Conservation (phyloP, 37 sponge, comb jelly and placozoan species). For the Axinella damicornis region DNA sequence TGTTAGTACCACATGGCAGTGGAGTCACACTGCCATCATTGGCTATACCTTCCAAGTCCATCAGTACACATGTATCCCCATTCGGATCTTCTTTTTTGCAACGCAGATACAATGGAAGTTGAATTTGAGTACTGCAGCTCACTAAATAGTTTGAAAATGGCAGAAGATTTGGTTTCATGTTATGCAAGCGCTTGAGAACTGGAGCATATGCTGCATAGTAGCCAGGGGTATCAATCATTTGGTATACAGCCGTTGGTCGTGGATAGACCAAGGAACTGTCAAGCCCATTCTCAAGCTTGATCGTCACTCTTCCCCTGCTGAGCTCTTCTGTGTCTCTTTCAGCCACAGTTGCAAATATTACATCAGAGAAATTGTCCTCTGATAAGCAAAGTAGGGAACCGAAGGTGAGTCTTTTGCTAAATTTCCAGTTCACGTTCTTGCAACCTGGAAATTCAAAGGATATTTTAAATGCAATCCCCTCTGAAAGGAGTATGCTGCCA, state of each 20-base stretch:
- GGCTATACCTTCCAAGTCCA: too few species aligned
- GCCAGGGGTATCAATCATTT: constrained; percentile 69
- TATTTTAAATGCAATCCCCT: constrained; percentile 6
- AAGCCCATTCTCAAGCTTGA: constrained; percentile 14
- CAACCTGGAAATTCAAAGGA: constrained; percentile 21
- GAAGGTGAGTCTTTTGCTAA: constrained; percentile 39
- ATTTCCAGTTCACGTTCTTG: constrained; percentile 52
- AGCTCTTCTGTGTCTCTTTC: constrained; percentile 50
- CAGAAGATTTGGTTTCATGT: not conserved
- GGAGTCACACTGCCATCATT: too few species aligned
- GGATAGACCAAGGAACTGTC: constrained; percentile 6
- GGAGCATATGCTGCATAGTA: constrained; percentile 80
- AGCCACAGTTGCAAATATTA: constrained; percentile 62
- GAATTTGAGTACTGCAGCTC: not conserved
- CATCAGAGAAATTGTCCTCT: constrained; percentile 19
- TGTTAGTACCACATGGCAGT: too few species aligned
- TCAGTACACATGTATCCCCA: too few species aligned
- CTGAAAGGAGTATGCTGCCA: not conserved
- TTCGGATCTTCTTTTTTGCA: too few species aligned
- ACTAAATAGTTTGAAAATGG: constrained; percentile 14
- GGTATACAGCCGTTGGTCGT: not conserved
- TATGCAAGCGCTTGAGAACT: constrained; percentile 43
- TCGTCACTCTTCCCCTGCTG: constrained; percentile 10
- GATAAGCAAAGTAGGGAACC: constrained; percentile 75
- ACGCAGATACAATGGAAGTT: constrained; percentile 4